Evolutionary conservation across 2,113 vertebrate genomes (phyloP).

Genomic region (Epinephelus moara): DNA sequence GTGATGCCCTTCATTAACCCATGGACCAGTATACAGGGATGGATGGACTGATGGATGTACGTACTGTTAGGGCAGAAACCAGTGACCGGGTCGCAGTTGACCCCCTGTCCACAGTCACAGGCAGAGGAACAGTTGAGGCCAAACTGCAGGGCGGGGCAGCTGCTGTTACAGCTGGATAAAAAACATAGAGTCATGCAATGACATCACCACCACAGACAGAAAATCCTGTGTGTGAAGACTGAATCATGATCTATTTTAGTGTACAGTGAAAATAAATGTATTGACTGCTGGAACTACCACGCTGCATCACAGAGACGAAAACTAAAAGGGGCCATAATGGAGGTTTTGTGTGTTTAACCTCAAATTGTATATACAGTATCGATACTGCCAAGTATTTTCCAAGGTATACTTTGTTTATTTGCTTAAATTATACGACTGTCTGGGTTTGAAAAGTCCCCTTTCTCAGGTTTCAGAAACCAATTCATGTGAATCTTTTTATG

Average conservation of each 20-base stretch:
- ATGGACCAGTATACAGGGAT: background rate
- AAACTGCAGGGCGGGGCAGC: conserved; percentile 87
- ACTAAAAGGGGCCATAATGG: conserved; percentile 3
- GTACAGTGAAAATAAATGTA: background rate
- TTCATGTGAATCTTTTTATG: background rate
- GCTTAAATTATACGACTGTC: background rate
- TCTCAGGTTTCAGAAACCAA: background rate
- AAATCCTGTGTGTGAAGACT: background rate
- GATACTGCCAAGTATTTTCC: background rate
- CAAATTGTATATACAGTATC: background rate
- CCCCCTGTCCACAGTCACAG: conserved; percentile 86
- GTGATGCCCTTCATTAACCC: background rate
- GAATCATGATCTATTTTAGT: conserved; percentile 32
- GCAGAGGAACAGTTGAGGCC: conserved; percentile 90
- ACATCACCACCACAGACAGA: background rate
- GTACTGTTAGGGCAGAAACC: conserved; percentile 90
- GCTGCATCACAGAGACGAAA: background rate
- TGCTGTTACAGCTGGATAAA: conserved; percentile 90
- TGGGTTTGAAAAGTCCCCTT: background rate
- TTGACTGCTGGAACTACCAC: background rate
- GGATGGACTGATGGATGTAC: conserved; percentile 32
- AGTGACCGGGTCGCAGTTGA: conserved; percentile 83
- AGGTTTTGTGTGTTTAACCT: background rate
- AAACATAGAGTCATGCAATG: conserved; percentile 28
- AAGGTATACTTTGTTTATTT: background rate